Percentiles rank a stretch among this genome's conserved stretches.
phyloP scores from a whole-genome alignment of 2,888 invertebrate genomes.

The Thereva unica region DNA sequence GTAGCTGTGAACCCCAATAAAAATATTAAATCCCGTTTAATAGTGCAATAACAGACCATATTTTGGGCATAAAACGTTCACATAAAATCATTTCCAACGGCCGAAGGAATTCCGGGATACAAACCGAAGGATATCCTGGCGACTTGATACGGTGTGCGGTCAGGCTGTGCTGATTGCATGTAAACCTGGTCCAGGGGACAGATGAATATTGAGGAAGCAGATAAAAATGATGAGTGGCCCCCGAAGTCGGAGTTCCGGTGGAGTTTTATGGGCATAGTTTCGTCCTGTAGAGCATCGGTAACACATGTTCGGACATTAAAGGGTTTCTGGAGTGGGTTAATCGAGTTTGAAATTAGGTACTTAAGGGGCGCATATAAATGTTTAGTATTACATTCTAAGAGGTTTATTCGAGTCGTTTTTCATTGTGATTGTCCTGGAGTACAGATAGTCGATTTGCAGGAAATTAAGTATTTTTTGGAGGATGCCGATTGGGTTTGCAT shows the following conservation, averaged over 20 bases:
- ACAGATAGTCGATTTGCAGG: too few species aligned
- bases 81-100: constrained; percentile 39
- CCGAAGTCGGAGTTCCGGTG: background rate
- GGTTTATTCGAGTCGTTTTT: too few species aligned
- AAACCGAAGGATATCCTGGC: background rate
- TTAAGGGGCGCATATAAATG: too few species aligned
- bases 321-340: too few species aligned
- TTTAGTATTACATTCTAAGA: too few species aligned
- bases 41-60: constrained; percentile 38
- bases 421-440: too few species aligned
- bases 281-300: too few species aligned
- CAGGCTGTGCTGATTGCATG: constrained; percentile 19
- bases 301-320: too few species aligned
- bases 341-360: too few species aligned
- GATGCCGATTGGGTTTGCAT: too few species aligned
- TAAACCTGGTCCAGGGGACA: constrained; percentile 15
- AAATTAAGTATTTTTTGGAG: too few species aligned
- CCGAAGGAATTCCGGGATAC: background rate
- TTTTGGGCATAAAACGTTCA: constrained; percentile 38
- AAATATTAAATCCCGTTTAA: constrained; percentile 40
- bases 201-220: constrained; percentile 18
- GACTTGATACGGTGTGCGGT: constrained; percentile 6
- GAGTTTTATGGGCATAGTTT: constrained; percentile 5
- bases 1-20: constrained; percentile 36
- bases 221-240: constrained; percentile 40